Evolutionary conservation across 2,888 invertebrate species (phyloP).

Genomic region (Microctonus brassicae): DNA sequence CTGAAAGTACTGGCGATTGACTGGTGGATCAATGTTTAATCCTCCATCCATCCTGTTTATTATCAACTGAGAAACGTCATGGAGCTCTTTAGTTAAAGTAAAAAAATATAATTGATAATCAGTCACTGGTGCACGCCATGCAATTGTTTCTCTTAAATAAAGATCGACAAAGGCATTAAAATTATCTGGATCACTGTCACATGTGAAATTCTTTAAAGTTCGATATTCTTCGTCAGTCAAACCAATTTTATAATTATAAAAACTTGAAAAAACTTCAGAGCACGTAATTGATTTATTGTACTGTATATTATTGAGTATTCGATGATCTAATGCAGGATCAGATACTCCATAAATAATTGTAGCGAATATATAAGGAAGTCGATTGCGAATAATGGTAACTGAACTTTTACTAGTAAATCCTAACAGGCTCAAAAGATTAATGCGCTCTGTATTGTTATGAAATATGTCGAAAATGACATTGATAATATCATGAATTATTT

Average conservation of each 20-base stretch:
- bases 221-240: slow-evolving; percentile 53
- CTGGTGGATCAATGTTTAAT: slow-evolving; percentile 67
- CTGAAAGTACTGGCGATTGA: slow-evolving; percentile 68
- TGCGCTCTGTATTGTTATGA: slow-evolving; percentile 31
- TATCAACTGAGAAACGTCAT: slow-evolving; percentile 46
- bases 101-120: slow-evolving; percentile 52
- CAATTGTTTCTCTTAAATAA: slow-evolving; percentile 42
- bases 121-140: slow-evolving; percentile 50
- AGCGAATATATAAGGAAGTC: slow-evolving; percentile 54
- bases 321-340: slow-evolving; percentile 49
- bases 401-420: slow-evolving; percentile 56
- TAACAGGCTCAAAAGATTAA: slow-evolving; percentile 53
- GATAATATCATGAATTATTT: slow-evolving; percentile 50
- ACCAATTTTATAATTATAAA: slow-evolving; percentile 48
- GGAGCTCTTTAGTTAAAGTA: slow-evolving; percentile 45
- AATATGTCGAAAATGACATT: slow-evolving; percentile 41
- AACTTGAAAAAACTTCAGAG: slow-evolving; percentile 53
- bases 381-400: slow-evolving; percentile 52
- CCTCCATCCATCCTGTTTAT: slow-evolving; percentile 39
- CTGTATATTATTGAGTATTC: slow-evolving; percentile 35
- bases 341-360: slow-evolving; percentile 57
- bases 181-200: slow-evolving; percentile 54
- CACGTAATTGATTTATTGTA: slow-evolving; percentile 46
- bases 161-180: slow-evolving; percentile 59
- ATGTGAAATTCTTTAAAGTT: slow-evolving; percentile 55